Conservation (phyloP, 2,888 invertebrate species). For the Myathropa florea region DNA sequence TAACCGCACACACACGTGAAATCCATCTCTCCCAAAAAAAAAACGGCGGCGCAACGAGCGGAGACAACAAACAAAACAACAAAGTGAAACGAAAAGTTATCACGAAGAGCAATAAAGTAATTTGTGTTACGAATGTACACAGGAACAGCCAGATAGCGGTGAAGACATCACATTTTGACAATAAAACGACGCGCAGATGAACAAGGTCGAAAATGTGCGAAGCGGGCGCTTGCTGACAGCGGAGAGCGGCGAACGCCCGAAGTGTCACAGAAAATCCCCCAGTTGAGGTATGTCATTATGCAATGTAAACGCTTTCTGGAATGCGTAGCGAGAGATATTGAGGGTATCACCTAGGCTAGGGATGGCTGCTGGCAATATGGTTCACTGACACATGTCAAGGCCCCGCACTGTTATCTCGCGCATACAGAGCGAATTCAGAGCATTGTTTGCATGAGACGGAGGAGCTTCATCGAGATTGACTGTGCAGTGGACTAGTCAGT, state of each 20-base stretch:
- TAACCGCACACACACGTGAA: background rate
- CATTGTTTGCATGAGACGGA: background rate
- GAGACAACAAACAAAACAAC: too few relatives aligned
- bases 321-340: background rate
- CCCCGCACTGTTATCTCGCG: background rate
- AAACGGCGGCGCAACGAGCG: too few relatives aligned
- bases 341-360: background rate
- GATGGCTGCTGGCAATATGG: background rate
- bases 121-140: slow-evolving; percentile 9
- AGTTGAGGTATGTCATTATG: background rate
- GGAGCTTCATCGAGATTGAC: background rate
- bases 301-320: background rate
- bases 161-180: slow-evolving; percentile 20
- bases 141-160: slow-evolving; percentile 4
- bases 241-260: background rate
- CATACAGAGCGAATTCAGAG: too few relatives aligned
- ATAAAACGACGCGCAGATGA: slow-evolving; percentile 6
- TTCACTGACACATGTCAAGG: slow-evolving; percentile 26
- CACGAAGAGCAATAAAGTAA: slow-evolving; percentile 15
- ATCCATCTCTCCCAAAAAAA: background rate
- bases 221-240: background rate
- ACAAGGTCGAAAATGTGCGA: background rate
- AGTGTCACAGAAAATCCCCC: background rate
- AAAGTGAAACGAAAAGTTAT: background rate
- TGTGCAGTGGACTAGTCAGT: slow-evolving; percentile 4